Evolutionary conservation across 2,797 vertebrate genomes (phyloP), one percentile per base, ranked within the genome.

Genomic region (Hydrolagus colliei): DNA sequence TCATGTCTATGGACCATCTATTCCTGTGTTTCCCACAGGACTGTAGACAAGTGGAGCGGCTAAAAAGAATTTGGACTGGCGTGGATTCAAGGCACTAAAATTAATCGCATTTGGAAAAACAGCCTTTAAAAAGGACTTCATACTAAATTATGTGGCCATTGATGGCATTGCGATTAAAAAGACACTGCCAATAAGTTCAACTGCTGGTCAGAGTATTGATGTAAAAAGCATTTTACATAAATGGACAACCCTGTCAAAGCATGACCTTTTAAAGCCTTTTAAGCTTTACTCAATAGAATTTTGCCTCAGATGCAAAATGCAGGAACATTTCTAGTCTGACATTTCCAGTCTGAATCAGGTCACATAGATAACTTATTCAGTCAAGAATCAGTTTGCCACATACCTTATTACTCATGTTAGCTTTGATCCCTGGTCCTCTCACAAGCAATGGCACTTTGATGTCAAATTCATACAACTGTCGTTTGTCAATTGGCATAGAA

Each of bases 381-480:
- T 9, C 63, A 67, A 80, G 79, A 8, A 41, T 35, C 79, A 71
- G 18, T 12, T 18, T 71, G 61, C 20, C 18, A 18, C 91, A 87
- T 92, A 98, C 98, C 95, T 95, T 91, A 89, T 92, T 96, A 86
- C 94, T 98, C 92, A 98, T 96, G 89, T 98, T 98, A 87, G 96
- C 93, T 89, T 97, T 97, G 91, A 99, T 95, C 75, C 95, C 95
- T 2, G 98, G 98, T 67, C 97, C 98, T 92, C 97, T 92, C 89
- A 98, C 96, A 90, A 99, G 91, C 73, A 99, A 92, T 73, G 98
- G 98, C 89, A 99, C 97, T 92, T 93, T 95, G 92, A 99, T 98
- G 87, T 99, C 98, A 90, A 99, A 99, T 88, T 99, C 98, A 86
- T 99, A 99, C 10, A 99, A 95, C 89, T 99, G 98, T 72, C 97